Conservation (phyloP, 2,888 invertebrate species). For the Diplazon laetatorius region DNA sequence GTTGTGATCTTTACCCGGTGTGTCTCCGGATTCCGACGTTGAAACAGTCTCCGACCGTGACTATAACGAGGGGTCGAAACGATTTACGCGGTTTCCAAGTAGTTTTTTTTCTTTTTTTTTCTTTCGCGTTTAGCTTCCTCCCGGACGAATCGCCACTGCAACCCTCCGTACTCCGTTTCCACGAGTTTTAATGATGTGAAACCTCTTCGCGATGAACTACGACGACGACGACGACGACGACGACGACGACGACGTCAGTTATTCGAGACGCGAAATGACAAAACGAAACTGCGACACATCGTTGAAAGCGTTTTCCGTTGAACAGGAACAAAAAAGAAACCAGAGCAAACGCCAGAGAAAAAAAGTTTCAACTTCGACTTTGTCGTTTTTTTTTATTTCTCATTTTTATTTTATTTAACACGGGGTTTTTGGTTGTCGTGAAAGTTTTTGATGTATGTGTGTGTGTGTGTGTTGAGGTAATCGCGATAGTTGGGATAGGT, state of each 20-base stretch:
- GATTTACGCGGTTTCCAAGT: conserved; percentile 37
- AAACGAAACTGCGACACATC: too few relatives aligned
- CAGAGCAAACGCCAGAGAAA: neutral
- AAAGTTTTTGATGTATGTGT: conserved; percentile 6
- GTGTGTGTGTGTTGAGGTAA: conserved; percentile 2
- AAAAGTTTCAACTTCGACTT: neutral
- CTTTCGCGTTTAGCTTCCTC: conserved; percentile 33
- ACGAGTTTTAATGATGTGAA: conserved; percentile 60
- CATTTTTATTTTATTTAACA: neutral
- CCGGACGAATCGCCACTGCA: conserved; percentile 17
- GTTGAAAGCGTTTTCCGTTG: too few relatives aligned
- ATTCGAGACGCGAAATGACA: conserved; percentile 2
- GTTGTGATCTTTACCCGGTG: neutral
- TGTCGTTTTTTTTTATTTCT: too few relatives aligned
- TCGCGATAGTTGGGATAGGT: conserved; percentile 29
- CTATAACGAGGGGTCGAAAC: conserved; percentile 52
- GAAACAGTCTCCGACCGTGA: conserved; percentile 14
- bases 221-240: conserved; percentile 10
- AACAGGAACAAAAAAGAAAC: neutral
- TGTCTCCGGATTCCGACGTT: conserved; percentile 4
- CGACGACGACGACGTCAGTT: conserved; percentile 8
- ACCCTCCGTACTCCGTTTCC: conserved; percentile 46
- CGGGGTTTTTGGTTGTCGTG: neutral
- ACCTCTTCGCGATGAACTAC: too few relatives aligned
- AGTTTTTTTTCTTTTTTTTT: too few relatives aligned